A percentile compares a stretch with the other conserved stretches of the same genome.
Conservation (phyloP, 23 tunicate genomes). For the Halocynthia roretzi region DNA sequence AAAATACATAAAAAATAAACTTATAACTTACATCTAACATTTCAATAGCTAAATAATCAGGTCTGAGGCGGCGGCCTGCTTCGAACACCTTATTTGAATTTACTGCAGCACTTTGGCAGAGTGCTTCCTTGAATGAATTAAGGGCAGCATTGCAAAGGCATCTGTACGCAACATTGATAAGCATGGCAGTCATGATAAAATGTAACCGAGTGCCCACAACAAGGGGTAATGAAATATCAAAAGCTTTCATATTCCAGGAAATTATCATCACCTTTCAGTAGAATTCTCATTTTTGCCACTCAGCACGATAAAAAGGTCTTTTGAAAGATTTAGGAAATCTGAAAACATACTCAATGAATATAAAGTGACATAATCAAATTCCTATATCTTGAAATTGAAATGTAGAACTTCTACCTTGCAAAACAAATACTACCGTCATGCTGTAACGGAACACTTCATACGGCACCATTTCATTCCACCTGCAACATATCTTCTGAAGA, state of each 20-base stretch:
- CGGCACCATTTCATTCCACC: slow-evolving; percentile 65
- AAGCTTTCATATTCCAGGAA: background rate
- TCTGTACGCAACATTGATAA: background rate
- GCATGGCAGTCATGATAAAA: background rate
- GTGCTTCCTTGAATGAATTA: background rate
- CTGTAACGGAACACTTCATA: slow-evolving; percentile 75
- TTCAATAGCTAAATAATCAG: slow-evolving; percentile 11
- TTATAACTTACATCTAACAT: slow-evolving; percentile 13
- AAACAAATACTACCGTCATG: slow-evolving; percentile 52
- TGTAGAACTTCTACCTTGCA: slow-evolving; percentile 8
- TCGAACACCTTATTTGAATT: background rate
- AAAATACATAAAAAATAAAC: background rate
- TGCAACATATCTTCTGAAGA: slow-evolving; percentile 41
- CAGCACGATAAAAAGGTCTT: slow-evolving; percentile 14
- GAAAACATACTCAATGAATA: background rate
- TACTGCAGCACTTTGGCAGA: background rate
- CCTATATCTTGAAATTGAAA: background rate
- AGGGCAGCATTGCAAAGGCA: background rate
- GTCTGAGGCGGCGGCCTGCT: slow-evolving; percentile 10
- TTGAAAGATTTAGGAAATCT: slow-evolving; percentile 13
- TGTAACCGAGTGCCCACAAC: background rate
- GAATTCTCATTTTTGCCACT: slow-evolving; percentile 22
- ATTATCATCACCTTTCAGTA: slow-evolving; percentile 10
- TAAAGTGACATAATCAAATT: background rate
- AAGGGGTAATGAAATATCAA: background rate